Percentiles rank a stretch among this genome's conserved stretches.
Evolutionary conservation across 37 sponge, comb jelly and placozoan genomes (phyloP).

Genomic region (Diacarnus erythraeanus): DNA sequence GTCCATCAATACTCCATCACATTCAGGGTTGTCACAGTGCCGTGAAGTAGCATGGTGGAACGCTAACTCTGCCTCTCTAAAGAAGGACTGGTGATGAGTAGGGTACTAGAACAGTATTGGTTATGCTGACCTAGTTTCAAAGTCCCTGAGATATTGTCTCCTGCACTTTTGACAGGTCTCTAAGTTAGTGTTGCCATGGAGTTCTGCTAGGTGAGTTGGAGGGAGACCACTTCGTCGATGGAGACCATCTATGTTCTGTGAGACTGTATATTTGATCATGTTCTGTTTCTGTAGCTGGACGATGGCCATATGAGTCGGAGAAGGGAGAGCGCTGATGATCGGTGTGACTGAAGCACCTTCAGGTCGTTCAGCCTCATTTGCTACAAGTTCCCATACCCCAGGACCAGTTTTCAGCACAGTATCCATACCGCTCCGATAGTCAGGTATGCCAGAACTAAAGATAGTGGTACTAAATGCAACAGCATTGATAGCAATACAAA

Average conservation of each 20-base stretch:
- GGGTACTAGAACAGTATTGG: too few species aligned
- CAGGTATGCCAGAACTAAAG: conserved; percentile 81
- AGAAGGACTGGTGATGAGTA: background rate
- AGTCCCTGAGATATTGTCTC: conserved; percentile 84
- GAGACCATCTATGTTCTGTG: conserved; percentile 88
- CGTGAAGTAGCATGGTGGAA: conserved; percentile 75
- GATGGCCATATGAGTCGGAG: conserved; percentile 84
- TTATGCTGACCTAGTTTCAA: conserved; percentile 65
- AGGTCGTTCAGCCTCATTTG: conserved; percentile 25
- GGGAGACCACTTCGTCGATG: conserved; percentile 81
- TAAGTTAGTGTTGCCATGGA: conserved; percentile 93
- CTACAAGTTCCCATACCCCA: conserved; percentile 86
- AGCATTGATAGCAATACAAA: background rate
- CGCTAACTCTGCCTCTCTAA: conserved; percentile 52
- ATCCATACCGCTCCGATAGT: conserved; percentile 90
- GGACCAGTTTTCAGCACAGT: conserved; percentile 92
- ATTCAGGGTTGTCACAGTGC: conserved; percentile 75
- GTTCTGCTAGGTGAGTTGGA: conserved; percentile 70
- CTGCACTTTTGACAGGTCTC: conserved; percentile 78
- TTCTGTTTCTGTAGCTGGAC: conserved; percentile 78
- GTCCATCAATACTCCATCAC: conserved; percentile 66
- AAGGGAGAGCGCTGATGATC: conserved; percentile 68
- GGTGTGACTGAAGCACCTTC: conserved; percentile 6
- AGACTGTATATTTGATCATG: conserved; percentile 71
- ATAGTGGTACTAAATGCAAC: background rate